Base-by-base conservation (phyloP, 2,888 invertebrate genomes). In the Bhutanitis thaidina region DNA sequence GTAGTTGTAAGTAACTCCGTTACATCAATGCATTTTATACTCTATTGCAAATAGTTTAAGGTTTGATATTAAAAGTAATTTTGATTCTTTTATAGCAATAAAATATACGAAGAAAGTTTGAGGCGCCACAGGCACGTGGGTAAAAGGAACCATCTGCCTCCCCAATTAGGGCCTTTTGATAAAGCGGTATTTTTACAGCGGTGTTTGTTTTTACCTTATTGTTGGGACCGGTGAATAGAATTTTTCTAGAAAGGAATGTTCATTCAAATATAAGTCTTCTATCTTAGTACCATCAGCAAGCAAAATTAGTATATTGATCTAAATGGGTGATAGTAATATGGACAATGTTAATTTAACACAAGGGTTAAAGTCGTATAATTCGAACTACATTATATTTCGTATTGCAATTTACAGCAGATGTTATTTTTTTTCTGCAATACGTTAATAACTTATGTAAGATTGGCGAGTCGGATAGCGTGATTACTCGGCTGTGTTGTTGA, bases 81-180 rank as follows among this genome's bases (percentile, higher is more conserved):
- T 43, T 32, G 32, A 45, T 25, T 32, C 29, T 15, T 9, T 37
- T 44, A 25, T 38, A 25, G 13, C 16, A 39, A 32, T 29, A 15
- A 34, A 27, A 12, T 27, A 12, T 29, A 10, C 25, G 40, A 34
- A 8, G 49, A 9, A 52, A 56, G 55, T 58, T 56, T 57, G 60
- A 65, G 69, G 70, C 65, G 65, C 64, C 62, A 62, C 47, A 43
- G 71, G 78, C 79, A 79, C 80, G 80, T 74, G 80, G 66, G 53
- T 58, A 58, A 59, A 60, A 57, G 64, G 54, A 58, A 64, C 65
- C 82, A 80, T 76, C 80, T 80, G 81, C 72, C 64, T 67, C 62
- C 61, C 65, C 74, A 77, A 80, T 79, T 77, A 77, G 69, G 60
- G 56, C 52, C 61, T 60, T 63, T 63, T 52, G 51, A 60, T 59